Conservation (phyloP, 2,888 invertebrate species). For the Sminthurides aquaticus region DNA sequence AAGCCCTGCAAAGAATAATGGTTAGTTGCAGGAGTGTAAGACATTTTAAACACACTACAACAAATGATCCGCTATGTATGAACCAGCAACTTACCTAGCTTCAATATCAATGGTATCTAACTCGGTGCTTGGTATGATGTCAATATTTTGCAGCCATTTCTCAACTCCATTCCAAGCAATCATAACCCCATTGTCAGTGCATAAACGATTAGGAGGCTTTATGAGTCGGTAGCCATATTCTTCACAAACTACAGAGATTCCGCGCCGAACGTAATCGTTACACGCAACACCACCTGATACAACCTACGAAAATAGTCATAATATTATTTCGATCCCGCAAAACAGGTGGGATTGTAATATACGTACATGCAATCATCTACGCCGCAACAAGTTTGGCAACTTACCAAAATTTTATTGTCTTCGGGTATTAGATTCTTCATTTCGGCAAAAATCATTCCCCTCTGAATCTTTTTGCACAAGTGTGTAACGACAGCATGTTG, state of each 20-base stretch:
- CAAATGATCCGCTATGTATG: background rate
- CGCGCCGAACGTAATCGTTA: constrained; percentile 70
- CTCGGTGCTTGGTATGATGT: constrained; percentile 49
- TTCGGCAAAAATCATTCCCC: constrained; percentile 69
- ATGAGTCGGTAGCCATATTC: constrained; percentile 59
- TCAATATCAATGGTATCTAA: constrained; percentile 57
- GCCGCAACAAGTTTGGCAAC: background rate
- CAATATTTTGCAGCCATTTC: constrained; percentile 54
- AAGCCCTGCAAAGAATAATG: constrained; percentile 47
- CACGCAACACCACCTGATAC: constrained; percentile 96
- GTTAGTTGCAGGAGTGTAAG: background rate
- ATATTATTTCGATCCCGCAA: background rate
- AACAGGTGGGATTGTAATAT: background rate
- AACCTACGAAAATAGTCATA: constrained; percentile 52
- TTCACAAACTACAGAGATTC: constrained; percentile 61
- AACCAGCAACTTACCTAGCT: constrained; percentile 48
- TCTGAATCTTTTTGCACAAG: constrained; percentile 69
- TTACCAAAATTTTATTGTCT: constrained; percentile 33
- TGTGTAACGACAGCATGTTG: constrained; percentile 68
- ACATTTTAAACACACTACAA: background rate
- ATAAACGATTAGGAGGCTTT: constrained; percentile 73
- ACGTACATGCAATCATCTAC: background rate
- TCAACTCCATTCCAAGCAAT: constrained; percentile 98
- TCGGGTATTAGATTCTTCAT: constrained; percentile 56
- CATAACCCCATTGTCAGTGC: constrained; percentile 98